Percentiles rank a stretch among this genome's conserved stretches.
phyloP scores from a whole-genome alignment of 2,113 vertebrate species.

The Saccopteryx bilineata region DNA sequence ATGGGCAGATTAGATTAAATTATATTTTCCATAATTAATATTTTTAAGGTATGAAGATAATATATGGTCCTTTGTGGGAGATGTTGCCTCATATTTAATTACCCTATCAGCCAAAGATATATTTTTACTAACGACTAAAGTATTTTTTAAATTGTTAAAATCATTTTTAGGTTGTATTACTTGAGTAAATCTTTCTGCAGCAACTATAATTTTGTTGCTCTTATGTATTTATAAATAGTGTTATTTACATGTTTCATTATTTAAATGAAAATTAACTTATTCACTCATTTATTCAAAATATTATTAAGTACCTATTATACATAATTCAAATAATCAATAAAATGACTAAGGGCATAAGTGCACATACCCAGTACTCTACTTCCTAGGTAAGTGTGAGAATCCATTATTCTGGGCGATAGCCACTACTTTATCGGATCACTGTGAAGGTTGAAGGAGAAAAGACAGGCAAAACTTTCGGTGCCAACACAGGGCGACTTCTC shows the following conservation, averaged over 20 bases:
- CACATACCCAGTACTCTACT: neutral
- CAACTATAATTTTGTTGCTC: neutral
- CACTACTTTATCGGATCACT: neutral
- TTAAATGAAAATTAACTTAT: constrained; percentile 27
- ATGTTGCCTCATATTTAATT: too few relatives aligned
- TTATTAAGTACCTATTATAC: neutral
- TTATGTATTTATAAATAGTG: neutral
- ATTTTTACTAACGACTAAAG: neutral
- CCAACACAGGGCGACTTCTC: neutral
- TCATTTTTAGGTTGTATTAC: constrained; percentile 15
- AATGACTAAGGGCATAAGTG: neutral
- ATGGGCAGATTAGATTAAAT: neutral
- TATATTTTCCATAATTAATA: constrained; percentile 20
- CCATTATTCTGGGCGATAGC: neutral
- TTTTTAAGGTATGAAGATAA: neutral
- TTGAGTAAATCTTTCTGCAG: neutral
- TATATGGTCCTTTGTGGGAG: too few relatives aligned
- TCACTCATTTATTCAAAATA: constrained; percentile 24
- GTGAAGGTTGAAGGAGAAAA: neutral
- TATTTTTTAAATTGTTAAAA: constrained; percentile 34
- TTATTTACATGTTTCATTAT: constrained; percentile 33
- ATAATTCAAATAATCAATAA: neutral
- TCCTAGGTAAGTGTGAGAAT: neutral
- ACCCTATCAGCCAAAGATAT: neutral
- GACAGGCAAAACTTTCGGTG: neutral